phyloP scores from a whole-genome alignment of 2,888 invertebrate species.

The Formica aserva region DNA sequence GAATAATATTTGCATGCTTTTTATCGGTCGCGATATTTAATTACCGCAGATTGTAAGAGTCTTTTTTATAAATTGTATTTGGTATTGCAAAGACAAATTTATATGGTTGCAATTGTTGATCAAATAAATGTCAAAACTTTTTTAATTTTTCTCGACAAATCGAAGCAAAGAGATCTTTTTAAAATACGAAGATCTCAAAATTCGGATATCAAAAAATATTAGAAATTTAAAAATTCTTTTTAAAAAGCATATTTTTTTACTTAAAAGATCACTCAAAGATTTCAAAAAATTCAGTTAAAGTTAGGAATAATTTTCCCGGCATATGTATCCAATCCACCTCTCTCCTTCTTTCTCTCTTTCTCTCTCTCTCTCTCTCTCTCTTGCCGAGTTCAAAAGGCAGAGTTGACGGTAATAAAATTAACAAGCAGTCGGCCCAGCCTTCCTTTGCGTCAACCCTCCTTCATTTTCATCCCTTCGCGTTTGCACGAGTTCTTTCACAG shows the following conservation, averaged over 20 bases:
- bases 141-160: not conserved
- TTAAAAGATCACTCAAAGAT: not conserved
- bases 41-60: not conserved
- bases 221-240: not conserved
- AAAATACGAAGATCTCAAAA: too few species aligned
- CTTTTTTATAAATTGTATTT: not conserved
- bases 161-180: not conserved
- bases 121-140: not conserved
- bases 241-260: not conserved
- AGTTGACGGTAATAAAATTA: constrained; percentile 80
- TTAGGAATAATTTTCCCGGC: not conserved
- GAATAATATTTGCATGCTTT: not conserved
- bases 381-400: constrained; percentile 71
- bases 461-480: constrained; percentile 67
- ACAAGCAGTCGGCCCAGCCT: constrained; percentile 61
- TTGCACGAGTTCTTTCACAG: constrained; percentile 75
- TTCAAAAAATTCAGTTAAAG: not conserved
- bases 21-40: constrained; percentile 2
- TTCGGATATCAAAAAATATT: not conserved
- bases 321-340: not conserved
- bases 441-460: constrained; percentile 73
- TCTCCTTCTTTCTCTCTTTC: not conserved
- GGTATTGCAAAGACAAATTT: not conserved
- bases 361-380: not conserved
- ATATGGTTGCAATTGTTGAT: not conserved